Base-by-base conservation (phyloP, 2,888 invertebrate species). In the Brassicogethes aeneus region DNA sequence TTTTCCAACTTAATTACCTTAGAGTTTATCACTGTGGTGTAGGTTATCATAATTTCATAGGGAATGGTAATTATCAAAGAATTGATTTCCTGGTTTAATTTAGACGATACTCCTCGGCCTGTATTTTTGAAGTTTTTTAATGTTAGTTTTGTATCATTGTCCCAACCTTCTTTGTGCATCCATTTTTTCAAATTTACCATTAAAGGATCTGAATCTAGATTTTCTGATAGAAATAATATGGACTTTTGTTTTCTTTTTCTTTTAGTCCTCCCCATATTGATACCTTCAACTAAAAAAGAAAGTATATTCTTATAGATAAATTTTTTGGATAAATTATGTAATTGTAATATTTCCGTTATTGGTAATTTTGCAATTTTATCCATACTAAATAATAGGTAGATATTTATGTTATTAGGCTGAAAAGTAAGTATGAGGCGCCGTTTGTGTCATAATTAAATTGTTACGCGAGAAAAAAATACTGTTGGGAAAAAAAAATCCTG, bases 101-200 rank as follows among this genome's bases (percentile, higher is more conserved):
- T 76, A 0, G 85, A 77, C 54, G 77, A 72, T 15, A 91, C 69
- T 15, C 91, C 91, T 41, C 90, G 74, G 5, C 88, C 89, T 3
- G 86, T 87, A 7, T 68, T 59, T 16, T 70, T 48, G 63, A 85
- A 89, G 41, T 71, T 55, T 3, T 74, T 71, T n/a, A 79, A 66
- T 15, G 66, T 65, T 14, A 85, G 62, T 44, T 74, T 71, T 12
- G 72, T 71, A 34, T 73, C 70, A 48, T 79, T 74, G 34, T 64
- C 64, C 72, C 82, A 77, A 37, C 74, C 74, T 46, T 65, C 57
- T 16, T n/a, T 14, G 15, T 66, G 59, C 45, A 79, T 65, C 78
- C 78, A 77, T 42, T 70, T 66, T 49, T 73, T 73, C 17, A 79
- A 61, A 46, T 65, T 60, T 52, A 76, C 64, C 29, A 72, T 59